phyloP scores from a whole-genome alignment of 2,797 vertebrate genomes.

The Nyctibius grandis region DNA sequence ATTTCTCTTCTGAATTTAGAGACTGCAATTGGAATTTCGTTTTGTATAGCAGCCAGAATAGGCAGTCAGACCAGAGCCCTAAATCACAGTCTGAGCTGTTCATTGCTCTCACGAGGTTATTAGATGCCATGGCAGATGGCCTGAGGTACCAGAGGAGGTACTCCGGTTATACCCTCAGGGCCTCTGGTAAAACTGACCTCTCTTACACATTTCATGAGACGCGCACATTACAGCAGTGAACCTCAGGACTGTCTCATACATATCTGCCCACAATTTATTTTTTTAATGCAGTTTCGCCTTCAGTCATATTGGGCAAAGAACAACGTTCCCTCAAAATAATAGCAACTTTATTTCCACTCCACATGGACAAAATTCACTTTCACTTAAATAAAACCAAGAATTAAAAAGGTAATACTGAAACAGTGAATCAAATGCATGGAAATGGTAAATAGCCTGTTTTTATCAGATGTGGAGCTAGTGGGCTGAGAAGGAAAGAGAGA shows the following conservation, averaged over 20 bases:
- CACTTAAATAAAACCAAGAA: background rate
- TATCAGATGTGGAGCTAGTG: background rate
- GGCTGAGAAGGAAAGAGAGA: background rate
- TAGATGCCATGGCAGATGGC: conserved; percentile 47
- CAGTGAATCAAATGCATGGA: background rate
- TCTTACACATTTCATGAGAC: background rate
- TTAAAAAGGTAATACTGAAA: background rate
- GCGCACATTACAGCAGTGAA: background rate
- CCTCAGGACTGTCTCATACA: background rate
- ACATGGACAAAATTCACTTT: background rate
- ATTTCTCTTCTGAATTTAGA: conserved; percentile 40
- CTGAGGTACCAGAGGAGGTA: conserved; percentile 10
- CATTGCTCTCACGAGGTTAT: conserved; percentile 18
- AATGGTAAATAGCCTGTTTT: background rate
- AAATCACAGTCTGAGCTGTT: conserved; percentile 34
- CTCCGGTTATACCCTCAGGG: background rate
- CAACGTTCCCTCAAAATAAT: background rate
- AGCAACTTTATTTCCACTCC: background rate
- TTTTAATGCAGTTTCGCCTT: background rate
- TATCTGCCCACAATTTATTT: background rate
- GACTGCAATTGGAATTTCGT: conserved; percentile 20
- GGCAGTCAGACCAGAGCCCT: background rate
- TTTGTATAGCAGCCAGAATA: conserved; percentile 15
- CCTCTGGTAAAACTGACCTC: conserved; percentile 11
- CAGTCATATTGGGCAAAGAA: background rate